A percentile compares a stretch with the other conserved stretches of the same genome.
phyloP scores from a whole-genome alignment of 2,888 invertebrate genomes.

The Rhamphomyia laevipes region DNA sequence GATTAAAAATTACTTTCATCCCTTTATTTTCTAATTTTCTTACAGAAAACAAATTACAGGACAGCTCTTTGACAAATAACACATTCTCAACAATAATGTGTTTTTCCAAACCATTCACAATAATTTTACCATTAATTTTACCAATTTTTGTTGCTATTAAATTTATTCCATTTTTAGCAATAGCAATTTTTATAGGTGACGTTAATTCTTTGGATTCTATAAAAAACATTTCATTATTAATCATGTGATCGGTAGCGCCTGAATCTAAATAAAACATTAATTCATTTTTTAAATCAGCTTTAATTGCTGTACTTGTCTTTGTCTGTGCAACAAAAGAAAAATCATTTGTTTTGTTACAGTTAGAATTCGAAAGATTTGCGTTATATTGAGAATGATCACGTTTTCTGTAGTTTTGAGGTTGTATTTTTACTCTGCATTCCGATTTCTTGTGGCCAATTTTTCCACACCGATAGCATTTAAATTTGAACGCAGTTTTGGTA shows the following conservation, averaged over 20 bases:
- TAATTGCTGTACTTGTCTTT: too few species aligned
- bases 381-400: too few species aligned
- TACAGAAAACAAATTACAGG: not conserved
- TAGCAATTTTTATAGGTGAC: not conserved
- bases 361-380: too few species aligned
- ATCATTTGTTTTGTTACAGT: too few species aligned
- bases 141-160: not conserved
- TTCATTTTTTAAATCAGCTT: not conserved
- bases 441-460: too few species aligned
- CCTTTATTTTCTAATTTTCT: not conserved
- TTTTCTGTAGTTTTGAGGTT: too few species aligned
- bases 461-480: too few species aligned
- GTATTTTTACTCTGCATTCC: too few species aligned
- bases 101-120: not conserved
- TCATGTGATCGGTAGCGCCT: not conserved
- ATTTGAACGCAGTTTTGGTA: too few species aligned
- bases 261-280: conserved; percentile 8
- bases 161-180: not conserved
- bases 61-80: not conserved
- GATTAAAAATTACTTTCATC: not conserved
- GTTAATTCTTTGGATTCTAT: not conserved
- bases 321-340: too few species aligned
- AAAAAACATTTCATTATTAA: not conserved
- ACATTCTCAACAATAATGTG: not conserved
- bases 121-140: not conserved